These are phyloP conservation scores for Bhutanitis thaidina DNA, from an alignment of 2,888 invertebrate genomes.

Conservation along the genomic window DNA sequence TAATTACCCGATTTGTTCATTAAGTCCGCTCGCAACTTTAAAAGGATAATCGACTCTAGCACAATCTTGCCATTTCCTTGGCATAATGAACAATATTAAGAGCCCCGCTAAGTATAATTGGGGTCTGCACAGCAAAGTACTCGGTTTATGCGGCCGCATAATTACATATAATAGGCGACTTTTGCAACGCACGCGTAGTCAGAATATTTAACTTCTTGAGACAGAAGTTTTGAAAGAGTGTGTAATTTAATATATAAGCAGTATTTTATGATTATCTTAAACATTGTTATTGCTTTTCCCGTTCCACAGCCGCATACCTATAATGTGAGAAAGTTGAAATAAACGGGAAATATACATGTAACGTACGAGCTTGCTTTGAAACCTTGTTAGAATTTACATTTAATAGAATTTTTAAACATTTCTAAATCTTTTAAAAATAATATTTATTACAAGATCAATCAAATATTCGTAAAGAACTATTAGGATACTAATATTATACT, in stretches of 20 bases:
- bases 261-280: conserved; percentile 24
- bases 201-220: conserved; percentile 60
- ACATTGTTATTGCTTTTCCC: conserved; percentile 20
- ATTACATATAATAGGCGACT: conserved; percentile 71
- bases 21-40: conserved; percentile 34
- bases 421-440: no score
- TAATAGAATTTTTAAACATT: not conserved
- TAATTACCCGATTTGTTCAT: conserved; percentile 26
- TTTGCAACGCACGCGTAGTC: conserved; percentile 67
- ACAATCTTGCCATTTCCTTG: conserved; percentile 69
- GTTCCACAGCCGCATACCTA: conserved; percentile 2
- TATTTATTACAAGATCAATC: no score
- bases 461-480: no score
- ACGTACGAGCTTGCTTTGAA: not conserved
- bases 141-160: conserved; percentile 70
- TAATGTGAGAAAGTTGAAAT: not conserved
- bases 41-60: conserved; percentile 61
- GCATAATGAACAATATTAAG: conserved; percentile 74
- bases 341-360: not conserved
- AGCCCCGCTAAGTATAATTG: conserved; percentile 69
- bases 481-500: no score
- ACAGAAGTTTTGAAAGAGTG: conserved; percentile 62
- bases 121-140: conserved; percentile 63
- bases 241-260: conserved; percentile 37
- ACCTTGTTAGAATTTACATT: not conserved